Evolutionary conservation across 2,888 invertebrate species (phyloP).

Genomic region (Elegia similella): DNA sequence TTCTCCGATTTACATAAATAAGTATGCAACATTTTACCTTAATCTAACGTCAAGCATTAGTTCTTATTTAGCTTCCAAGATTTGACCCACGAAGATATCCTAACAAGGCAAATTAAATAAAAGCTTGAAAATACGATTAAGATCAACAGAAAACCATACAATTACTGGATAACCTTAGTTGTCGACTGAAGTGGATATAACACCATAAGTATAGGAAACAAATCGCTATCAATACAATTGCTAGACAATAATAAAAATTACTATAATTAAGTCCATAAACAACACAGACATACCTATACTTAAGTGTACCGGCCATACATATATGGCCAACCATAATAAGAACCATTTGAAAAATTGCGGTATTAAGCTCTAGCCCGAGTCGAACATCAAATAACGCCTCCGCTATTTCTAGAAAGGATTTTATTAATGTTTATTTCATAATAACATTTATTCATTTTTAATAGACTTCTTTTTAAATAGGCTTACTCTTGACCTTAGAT

Average conservation of each 20-base stretch:
- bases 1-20: too few species aligned
- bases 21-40: too few species aligned
- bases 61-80: too few species aligned
- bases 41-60: too few species aligned
- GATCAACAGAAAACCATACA: neutral
- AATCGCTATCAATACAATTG: neutral
- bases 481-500: too few species aligned
- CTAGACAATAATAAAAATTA: neutral
- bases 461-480: neutral
- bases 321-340: too few species aligned
- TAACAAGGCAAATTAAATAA: too few species aligned
- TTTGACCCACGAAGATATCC: too few species aligned
- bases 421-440: too few species aligned
- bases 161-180: constrained; percentile 2
- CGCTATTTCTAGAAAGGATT: neutral
- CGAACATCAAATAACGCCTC: neutral
- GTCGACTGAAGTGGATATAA: neutral
- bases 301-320: neutral
- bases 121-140: too few species aligned
- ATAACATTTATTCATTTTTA: neutral
- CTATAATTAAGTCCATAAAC: constrained; percentile 5
- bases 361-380: neutral
- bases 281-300: neutral
- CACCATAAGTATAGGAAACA: neutral
- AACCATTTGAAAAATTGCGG: neutral